Percentiles rank a stretch among this genome's conserved stretches.
These are phyloP conservation scores for Sphaeridia pumilis DNA, from an alignment of 2,888 invertebrate genomes.

Conservation along the genomic window DNA sequence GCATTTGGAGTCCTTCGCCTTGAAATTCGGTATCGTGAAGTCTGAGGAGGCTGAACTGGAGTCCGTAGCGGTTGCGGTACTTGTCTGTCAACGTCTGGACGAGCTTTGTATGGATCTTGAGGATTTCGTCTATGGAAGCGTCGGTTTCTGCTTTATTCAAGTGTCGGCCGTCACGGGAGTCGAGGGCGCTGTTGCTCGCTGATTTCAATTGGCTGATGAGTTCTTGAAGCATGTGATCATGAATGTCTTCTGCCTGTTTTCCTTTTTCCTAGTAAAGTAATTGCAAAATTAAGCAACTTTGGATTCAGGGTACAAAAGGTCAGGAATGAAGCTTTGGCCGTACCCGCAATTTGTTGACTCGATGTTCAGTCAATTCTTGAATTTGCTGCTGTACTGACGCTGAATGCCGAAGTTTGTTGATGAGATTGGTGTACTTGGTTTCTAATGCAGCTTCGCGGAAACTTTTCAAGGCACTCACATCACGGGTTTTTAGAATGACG, in stretches of 20 bases:
- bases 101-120: slow-evolving; percentile 17
- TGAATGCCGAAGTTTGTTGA: slow-evolving; percentile 4
- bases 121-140: slow-evolving; percentile 14
- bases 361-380: too few relatives aligned
- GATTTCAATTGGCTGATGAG: slow-evolving; percentile 11
- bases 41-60: slow-evolving; percentile 14
- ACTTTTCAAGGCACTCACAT: background rate
- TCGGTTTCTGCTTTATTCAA: slow-evolving; percentile 15
- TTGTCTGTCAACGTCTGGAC: slow-evolving; percentile 11
- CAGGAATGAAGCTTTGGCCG: background rate
- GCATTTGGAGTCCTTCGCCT: slow-evolving; percentile 20
- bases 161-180: slow-evolving; percentile 17
- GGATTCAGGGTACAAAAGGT: too few relatives aligned
- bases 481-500: background rate
- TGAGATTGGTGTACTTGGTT: slow-evolving; percentile 8
- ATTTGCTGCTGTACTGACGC: too few relatives aligned
- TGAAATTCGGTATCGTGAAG: slow-evolving; percentile 21
- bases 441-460: slow-evolving; percentile 12
- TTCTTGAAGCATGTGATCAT: slow-evolving; percentile 5
- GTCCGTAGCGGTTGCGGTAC: slow-evolving; percentile 16
- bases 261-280: slow-evolving; percentile 10
- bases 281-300: too few relatives aligned
- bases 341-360: slow-evolving; percentile 5
- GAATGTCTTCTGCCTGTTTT: slow-evolving; percentile 8
- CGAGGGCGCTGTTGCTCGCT: slow-evolving; percentile 14